Evolutionary conservation across 2,888 invertebrate genomes (phyloP).

Genomic region (Psococerastis gibbosa): DNA sequence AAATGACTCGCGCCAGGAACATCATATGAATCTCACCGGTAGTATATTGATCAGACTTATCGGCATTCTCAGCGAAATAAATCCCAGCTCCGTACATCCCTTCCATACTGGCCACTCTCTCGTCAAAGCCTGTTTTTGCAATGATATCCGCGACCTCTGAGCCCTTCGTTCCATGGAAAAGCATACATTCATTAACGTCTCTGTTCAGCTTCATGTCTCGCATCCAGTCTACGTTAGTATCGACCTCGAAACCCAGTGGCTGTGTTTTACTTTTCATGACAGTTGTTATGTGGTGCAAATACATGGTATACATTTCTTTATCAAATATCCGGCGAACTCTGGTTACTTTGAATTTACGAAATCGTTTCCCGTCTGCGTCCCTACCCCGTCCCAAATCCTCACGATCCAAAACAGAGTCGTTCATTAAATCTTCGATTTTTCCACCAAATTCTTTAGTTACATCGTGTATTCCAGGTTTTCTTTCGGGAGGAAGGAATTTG

Average conservation of each 20-base stretch:
- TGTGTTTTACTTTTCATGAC: no score
- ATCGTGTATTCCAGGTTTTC: neutral
- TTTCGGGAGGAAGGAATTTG: neutral
- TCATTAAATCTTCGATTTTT: neutral
- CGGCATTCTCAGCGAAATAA: constrained; percentile 1
- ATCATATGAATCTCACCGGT: no score
- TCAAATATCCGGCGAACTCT: neutral
- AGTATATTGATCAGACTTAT: no score
- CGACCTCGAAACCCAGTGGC: neutral
- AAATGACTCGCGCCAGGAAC: neutral
- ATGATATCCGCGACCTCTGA: neutral
- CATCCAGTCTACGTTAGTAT: neutral
- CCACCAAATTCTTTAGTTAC: neutral
- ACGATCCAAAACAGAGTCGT: neutral
- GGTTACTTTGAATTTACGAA: neutral
- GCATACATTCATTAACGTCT: neutral
- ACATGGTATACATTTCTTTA: neutral
- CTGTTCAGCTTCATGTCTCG: neutral
- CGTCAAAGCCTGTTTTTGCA: neutral
- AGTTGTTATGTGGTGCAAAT: neutral
- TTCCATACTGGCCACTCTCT: neutral
- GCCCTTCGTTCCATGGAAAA: neutral
- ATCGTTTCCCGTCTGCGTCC: neutral
- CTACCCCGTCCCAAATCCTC: neutral
- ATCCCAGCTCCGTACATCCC: neutral